Percentiles rank a stretch among this genome's conserved stretches.
Conservation (phyloP, 1,140 invertebrate species). For the Drosophila erecta region DNA sequence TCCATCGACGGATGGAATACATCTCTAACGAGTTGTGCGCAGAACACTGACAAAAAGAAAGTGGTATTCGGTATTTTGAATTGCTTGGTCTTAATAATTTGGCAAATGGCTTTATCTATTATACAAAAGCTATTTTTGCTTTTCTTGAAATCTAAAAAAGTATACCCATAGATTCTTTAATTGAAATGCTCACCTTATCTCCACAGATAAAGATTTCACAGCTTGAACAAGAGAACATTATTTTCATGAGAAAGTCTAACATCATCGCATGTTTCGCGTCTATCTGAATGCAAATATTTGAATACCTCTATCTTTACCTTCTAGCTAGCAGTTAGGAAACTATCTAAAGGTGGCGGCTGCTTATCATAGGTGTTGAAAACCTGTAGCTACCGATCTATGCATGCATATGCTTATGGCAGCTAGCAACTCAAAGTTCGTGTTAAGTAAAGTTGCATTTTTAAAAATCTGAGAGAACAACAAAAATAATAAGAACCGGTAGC, state of each 20-base stretch:
- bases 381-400: slow-evolving; percentile 47
- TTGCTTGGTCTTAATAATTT: no score
- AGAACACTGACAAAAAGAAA: slow-evolving; percentile 20
- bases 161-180: neutral
- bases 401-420: slow-evolving; percentile 1
- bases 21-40: slow-evolving; percentile 25
- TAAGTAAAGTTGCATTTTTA: neutral
- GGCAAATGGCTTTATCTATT: no score
- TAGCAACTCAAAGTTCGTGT: neutral
- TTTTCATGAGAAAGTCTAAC: neutral
- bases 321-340: neutral
- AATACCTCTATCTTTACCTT: slow-evolving; percentile 11
- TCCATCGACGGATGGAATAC: slow-evolving; percentile 46
- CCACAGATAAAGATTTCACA: neutral
- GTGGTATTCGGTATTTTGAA: neutral
- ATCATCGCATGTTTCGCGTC: slow-evolving; percentile 1
- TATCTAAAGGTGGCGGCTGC: slow-evolving; percentile 18
- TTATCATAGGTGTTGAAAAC: slow-evolving; percentile 40
- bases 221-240: neutral
- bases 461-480: neutral
- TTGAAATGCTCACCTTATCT: neutral
- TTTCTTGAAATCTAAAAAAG: no score
- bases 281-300: slow-evolving; percentile 29
- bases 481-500: no score
- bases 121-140: no score